Base-by-base conservation (phyloP, 2,888 invertebrate genomes). In the Cetonia aurata region DNA sequence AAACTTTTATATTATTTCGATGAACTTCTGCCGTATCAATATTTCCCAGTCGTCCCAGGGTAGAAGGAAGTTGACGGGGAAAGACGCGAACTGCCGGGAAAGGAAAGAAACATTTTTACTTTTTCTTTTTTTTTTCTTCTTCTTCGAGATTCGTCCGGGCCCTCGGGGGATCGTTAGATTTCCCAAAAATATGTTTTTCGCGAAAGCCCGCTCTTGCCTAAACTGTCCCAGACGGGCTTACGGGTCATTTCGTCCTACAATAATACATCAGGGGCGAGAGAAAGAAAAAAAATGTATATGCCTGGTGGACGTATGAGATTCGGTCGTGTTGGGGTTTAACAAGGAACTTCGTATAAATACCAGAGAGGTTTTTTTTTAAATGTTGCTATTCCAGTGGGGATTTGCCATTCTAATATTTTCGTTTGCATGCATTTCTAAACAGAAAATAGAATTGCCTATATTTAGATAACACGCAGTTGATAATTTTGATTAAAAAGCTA, bases 191-290 rank as follows among this genome's bases (percentile, higher is more conserved):
- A 65, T 65, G 52, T 65, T 65, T 65, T 46, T 59, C 62, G 46
- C 50, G 50, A 65, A 50, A 50, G 50, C 19, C 46, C 33, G 62
- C 50, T 65, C 50, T 65, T 50, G 37, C 62, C 33, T 65, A 65
- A 65, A 65, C 33, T 65, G 62, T 65, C 62, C 62, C 62, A 41
- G 37, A 50, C 50, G 62, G 62, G 50, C 37, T 65, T 65, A 50
- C 62, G 62, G 62, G 62, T 65, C 62, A 65, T 65, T 65, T 65
- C 50, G 52, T 50, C 50, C 50, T 48, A 65, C 62, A 65, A 65
- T 65, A 37, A 50, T 65, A 50, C 50, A 65, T 65, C 62, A 50
- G 62, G 10, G 31, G 37, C 13, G 12, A 50, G 9, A 19, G 37
- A 15, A 6, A 50, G n/a, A 17, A 37, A 41, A 62, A 50, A 50